Evolutionary conservation across 2,797 vertebrate species (phyloP).

Genomic region (Dryobates pubescens): DNA sequence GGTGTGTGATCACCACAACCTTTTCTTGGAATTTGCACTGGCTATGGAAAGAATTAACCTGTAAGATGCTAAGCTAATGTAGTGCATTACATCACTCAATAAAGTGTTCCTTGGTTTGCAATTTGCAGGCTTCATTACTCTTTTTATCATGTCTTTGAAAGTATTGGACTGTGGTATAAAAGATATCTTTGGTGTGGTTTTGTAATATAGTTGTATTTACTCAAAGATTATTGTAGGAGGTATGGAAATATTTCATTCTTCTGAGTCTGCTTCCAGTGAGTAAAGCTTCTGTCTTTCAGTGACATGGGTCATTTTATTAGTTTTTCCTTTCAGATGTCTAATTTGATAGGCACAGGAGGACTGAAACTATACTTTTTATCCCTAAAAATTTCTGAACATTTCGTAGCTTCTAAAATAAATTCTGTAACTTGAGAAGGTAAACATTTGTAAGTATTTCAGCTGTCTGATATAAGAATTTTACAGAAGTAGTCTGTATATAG

Average conservation of each 20-base stretch:
- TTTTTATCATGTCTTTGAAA: background rate
- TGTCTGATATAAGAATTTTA: background rate
- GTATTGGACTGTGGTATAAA: background rate
- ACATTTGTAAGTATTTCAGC: background rate
- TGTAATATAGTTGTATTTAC: background rate
- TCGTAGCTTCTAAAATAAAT: conserved; percentile 2
- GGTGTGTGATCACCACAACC: background rate
- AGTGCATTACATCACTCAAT: background rate
- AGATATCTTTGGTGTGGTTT: background rate
- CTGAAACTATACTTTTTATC: background rate
- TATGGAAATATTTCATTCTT: background rate
- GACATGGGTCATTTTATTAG: background rate
- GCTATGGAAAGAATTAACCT: background rate
- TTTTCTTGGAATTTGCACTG: background rate
- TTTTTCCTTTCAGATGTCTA: background rate
- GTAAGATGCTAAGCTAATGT: background rate
- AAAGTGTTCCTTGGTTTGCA: background rate
- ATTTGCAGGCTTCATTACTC: background rate
- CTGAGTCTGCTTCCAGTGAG: background rate
- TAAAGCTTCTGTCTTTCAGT: background rate
- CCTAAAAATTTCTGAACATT: background rate
- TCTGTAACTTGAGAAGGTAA: background rate
- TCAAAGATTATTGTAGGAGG: background rate
- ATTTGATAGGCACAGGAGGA: background rate
- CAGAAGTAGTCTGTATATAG: background rate